These are phyloP conservation scores for Tiliacea citrago DNA, from an alignment of 2,888 invertebrate species.

Conservation along the genomic window DNA sequence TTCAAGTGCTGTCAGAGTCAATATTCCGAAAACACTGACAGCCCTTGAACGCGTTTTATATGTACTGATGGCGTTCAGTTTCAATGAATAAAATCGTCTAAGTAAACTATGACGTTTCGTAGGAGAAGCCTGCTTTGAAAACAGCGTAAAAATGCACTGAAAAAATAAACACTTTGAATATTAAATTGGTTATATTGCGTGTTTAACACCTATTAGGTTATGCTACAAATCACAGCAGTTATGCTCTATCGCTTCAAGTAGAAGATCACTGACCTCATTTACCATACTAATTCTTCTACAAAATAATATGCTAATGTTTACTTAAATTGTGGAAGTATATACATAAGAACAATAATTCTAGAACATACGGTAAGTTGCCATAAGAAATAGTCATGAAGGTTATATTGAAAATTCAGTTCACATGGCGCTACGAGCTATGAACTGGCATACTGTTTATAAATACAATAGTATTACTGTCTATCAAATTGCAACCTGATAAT, in stretches of 20 bases:
- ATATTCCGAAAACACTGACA: neutral
- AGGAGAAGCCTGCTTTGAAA: neutral
- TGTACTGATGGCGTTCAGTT: neutral
- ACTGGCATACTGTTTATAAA: slow-evolving; percentile 8
- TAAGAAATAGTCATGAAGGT: neutral
- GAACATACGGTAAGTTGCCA: slow-evolving; percentile 4
- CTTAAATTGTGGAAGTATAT: slow-evolving; percentile 21
- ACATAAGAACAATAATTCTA: slow-evolving; percentile 23
- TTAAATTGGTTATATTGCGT: slow-evolving; percentile 17
- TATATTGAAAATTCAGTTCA: slow-evolving; percentile 22
- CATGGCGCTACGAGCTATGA: slow-evolving; percentile 2
- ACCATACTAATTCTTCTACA: slow-evolving; percentile 30
- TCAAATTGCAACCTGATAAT: neutral
- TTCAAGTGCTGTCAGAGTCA: neutral
- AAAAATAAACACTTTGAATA: neutral
- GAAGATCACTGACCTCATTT: slow-evolving; percentile 54
- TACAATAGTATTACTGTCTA: neutral
- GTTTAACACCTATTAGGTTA: slow-evolving; percentile 30
- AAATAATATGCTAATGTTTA: slow-evolving; percentile 39
- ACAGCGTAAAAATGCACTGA: neutral
- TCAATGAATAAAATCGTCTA: neutral
- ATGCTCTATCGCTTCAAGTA: slow-evolving; percentile 35
- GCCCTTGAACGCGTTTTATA: neutral
- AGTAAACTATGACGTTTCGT: neutral
- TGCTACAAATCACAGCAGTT: slow-evolving; percentile 34